Base-by-base conservation (phyloP, 2,797 vertebrate species). In the Pangasius larnaudii region DNA sequence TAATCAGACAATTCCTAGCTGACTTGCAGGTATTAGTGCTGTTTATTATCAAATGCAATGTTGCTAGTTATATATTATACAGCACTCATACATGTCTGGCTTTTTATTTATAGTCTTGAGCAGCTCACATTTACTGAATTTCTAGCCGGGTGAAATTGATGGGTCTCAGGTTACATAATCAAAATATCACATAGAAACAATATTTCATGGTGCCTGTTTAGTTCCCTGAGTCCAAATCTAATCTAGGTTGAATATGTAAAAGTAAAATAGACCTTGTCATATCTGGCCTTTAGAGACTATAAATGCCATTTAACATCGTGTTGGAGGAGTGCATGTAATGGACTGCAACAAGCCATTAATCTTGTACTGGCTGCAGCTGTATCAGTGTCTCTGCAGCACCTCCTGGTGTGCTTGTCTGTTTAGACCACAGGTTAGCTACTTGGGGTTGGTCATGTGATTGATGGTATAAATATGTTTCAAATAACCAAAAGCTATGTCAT, bases 341-440 rank as follows among this genome's bases (percentile, higher is more conserved):
- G 22, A 86, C 42, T 79, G 59, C 46, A 56, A 56, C 42, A 80
- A 69, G 27, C 30, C 61, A 80, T 65, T 33, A 51, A 65, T 65
- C 27, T 65, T 51, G 3, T 11, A 22, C 46, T 39, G 18, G 6
- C 5, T 85, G 51, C 39, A 84, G 3, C 53, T 85, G 14, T 63
- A 88, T 86, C 83, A 33, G 51, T 85, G 81, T 81, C 46, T 84
- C 53, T 79, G 74, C 84, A 90, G 91, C 89, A 61, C 89, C 91
- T 84, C 86, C 88, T 85, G 33, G 74, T 90, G 90, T 69, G 67
- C 79, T 85, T 75, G 58, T 78, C 71, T 56, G 59, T 56, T 63
- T 53, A 53, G 24, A 88, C 30, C 67, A 72, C 59, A 75, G 74
- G 63, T 51, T 22, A 58, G 11, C n/a, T 80, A 58, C 65, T 6